Conservation (phyloP, 2,113 vertebrate genomes). For the Hyaena hyaena region DNA sequence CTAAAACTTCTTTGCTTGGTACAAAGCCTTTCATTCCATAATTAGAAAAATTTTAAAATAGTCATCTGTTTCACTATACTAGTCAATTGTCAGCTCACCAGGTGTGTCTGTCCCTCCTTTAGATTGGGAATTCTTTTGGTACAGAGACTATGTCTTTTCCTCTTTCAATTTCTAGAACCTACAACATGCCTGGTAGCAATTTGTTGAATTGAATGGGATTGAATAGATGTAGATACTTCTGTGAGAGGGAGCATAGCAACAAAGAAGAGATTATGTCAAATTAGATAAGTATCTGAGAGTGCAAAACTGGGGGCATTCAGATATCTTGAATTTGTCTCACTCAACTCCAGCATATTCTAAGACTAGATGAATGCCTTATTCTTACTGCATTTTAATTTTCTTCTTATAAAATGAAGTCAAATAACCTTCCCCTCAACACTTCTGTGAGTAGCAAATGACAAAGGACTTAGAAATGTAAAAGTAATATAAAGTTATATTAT, state of each 20-base stretch:
- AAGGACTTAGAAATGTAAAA: background rate
- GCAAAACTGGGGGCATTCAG: background rate
- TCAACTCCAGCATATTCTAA: background rate
- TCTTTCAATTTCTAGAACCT: background rate
- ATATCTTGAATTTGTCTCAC: background rate
- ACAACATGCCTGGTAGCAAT: background rate
- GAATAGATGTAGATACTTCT: background rate
- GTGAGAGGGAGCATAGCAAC: background rate
- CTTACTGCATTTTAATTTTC: conserved; percentile 23
- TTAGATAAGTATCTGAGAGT: background rate
- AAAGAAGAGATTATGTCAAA: background rate
- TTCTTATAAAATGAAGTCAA: background rate
- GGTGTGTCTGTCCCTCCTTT: background rate
- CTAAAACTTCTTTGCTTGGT: background rate
- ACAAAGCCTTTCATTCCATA: background rate
- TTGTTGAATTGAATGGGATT: background rate
- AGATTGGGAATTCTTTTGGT: background rate
- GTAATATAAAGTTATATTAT: background rate
- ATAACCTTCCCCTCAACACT: background rate
- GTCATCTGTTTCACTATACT: background rate
- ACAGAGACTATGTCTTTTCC: background rate
- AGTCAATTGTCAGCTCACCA: background rate
- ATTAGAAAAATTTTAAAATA: background rate
- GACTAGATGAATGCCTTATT: background rate
- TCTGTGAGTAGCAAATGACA: background rate